Percentiles rank a stretch among this genome's conserved stretches.
These are phyloP conservation scores for Halichondria panicea DNA, from an alignment of 37 sponge, comb jelly and placozoan species.

Conservation along the genomic window DNA sequence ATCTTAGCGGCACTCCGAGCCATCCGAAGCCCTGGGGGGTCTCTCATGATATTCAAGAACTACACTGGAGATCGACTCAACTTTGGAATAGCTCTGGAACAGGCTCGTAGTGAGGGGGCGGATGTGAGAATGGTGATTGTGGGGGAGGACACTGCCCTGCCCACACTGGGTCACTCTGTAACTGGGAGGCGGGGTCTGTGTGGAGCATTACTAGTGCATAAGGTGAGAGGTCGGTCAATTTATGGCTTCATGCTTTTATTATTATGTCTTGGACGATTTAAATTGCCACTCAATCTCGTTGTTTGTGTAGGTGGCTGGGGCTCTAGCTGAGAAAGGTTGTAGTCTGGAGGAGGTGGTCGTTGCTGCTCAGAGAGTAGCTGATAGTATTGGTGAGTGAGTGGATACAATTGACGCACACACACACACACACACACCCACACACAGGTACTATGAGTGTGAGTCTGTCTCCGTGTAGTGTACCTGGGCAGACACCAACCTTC, in stretches of 20 bases:
- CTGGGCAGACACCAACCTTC: conserved; percentile 85
- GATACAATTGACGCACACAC: background rate
- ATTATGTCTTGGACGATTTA: background rate
- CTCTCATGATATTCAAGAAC: conserved; percentile 91
- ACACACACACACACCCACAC: background rate
- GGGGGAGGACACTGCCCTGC: conserved; percentile 89
- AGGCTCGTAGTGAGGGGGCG: conserved; percentile 78
- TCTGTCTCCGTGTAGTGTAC: conserved; percentile 87
- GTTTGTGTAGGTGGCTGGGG: conserved; percentile 86
- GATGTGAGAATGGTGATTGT: conserved; percentile 88
- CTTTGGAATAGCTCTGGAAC: conserved; percentile 94
- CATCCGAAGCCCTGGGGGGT: conserved; percentile 77
- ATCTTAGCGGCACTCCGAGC: conserved; percentile 79
- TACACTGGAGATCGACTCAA: conserved; percentile 98
- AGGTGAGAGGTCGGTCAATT: conserved; percentile 42
- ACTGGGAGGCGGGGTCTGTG: conserved; percentile 93
- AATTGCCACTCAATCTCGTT: background rate
- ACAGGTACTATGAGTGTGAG: conserved; percentile 90
- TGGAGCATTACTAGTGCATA: conserved; percentile 86
- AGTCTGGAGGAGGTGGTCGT: conserved; percentile 67
- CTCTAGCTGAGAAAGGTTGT: conserved; percentile 82
- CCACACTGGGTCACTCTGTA: conserved; percentile 26
- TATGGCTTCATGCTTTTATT: background rate
- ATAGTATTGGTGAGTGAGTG: conserved; percentile 48
- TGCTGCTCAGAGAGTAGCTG: conserved; percentile 59